A percentile compares a stretch with the other conserved stretches of the same genome.
Conservation (phyloP, 2,888 invertebrate genomes). For the Alloplasta piceator region DNA sequence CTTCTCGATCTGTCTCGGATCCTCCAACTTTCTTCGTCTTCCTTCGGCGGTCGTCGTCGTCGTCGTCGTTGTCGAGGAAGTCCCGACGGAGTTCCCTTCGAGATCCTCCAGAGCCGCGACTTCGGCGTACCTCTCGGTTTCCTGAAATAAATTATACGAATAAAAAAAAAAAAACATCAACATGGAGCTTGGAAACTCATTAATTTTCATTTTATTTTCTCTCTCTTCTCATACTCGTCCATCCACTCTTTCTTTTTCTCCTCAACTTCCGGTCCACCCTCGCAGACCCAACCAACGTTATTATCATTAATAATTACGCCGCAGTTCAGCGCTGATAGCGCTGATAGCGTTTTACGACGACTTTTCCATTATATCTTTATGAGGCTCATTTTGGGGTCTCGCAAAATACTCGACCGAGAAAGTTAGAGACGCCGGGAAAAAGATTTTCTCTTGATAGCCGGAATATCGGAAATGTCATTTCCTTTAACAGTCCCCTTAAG, state of each 20-base stretch:
- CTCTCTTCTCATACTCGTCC: not conserved
- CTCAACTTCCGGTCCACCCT: not conserved
- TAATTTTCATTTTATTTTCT: not conserved
- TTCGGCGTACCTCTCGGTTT: constrained; percentile 72
- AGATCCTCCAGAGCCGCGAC: constrained; percentile 58
- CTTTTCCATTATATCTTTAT: constrained; percentile 8
- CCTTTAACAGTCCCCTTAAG: not conserved
- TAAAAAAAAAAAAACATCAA: not conserved
- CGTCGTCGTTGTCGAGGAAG: constrained; percentile 30
- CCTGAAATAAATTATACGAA: constrained; percentile 67
- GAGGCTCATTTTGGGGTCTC: not conserved
- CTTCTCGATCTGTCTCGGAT: constrained; percentile 60
- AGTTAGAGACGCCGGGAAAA: not conserved
- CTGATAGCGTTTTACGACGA: not conserved
- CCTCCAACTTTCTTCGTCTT: constrained; percentile 59
- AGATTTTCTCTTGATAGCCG: not conserved
- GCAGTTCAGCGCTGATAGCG: not conserved
- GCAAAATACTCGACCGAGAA: not conserved
- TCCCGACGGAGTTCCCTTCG: constrained; percentile 24
- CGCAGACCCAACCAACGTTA: constrained; percentile 6
- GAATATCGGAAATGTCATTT: not conserved
- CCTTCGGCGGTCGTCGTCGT: constrained; percentile 44
- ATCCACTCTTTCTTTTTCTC: not conserved
- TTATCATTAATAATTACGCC: constrained; percentile 24
- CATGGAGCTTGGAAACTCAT: not conserved